These are phyloP conservation scores for Cantharis rufa DNA, from an alignment of 2,888 invertebrate species.

Conservation along the genomic window DNA sequence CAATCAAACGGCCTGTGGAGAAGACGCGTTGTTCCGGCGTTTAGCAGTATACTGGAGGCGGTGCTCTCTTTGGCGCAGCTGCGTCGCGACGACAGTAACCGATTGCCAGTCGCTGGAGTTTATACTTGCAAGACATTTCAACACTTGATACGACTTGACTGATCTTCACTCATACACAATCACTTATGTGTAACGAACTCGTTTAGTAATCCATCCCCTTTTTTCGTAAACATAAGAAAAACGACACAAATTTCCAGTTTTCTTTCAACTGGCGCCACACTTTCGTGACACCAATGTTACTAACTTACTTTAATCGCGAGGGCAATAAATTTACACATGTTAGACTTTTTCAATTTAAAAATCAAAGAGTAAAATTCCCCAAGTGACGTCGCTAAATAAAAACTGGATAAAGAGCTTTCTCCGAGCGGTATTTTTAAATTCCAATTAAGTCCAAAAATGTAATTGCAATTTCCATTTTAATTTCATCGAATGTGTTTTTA, in stretches of 20 bases:
- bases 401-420: neutral
- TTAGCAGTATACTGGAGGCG: constrained; percentile 38
- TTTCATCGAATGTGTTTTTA: neutral
- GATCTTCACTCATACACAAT: constrained; percentile 33
- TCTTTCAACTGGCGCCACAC: constrained; percentile 19
- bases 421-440: neutral
- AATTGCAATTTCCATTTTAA: neutral
- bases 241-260: constrained; percentile 12
- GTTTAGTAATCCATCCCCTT: constrained; percentile 21
- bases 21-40: constrained; percentile 37
- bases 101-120: constrained; percentile 34
- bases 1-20: constrained; percentile 31
- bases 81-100: constrained; percentile 35
- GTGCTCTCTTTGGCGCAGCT: constrained; percentile 36
- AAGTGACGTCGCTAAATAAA: neutral
- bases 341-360: neutral
- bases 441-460: neutral
- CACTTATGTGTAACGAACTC: constrained; percentile 29
- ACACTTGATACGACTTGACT: constrained; percentile 34
- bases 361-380: neutral
- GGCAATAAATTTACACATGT: constrained; percentile 13
- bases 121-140: constrained; percentile 35
- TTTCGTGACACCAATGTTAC: constrained; percentile 22
- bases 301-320: constrained; percentile 8
- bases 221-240: constrained; percentile 10